phyloP scores from a whole-genome alignment of 2,797 vertebrate species.

The Dallia pectoralis region DNA sequence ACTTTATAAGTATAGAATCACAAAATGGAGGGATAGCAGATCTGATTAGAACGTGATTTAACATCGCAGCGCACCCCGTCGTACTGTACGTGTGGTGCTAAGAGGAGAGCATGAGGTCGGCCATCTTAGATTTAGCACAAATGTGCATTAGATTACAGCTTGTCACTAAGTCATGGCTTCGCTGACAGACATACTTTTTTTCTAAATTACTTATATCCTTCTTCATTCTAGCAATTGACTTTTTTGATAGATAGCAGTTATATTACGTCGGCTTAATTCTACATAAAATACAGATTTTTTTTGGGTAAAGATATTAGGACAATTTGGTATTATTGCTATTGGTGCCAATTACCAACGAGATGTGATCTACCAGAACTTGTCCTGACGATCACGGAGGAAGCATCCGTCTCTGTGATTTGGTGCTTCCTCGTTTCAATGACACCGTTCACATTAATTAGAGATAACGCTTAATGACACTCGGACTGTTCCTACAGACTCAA shows the following conservation, averaged over 20 bases:
- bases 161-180: slow-evolving; percentile 71
- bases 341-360: neutral
- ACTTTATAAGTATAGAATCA: neutral
- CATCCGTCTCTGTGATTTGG: neutral
- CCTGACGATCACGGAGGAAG: neutral
- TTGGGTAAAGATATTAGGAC: neutral
- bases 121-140: slow-evolving; percentile 76
- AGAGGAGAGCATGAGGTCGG: slow-evolving; percentile 63
- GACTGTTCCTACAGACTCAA: slow-evolving; percentile 25
- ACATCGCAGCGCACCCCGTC: slow-evolving; percentile 59
- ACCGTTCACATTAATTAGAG: slow-evolving; percentile 16
- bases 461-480: slow-evolving; percentile 38
- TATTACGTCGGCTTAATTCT: neutral
- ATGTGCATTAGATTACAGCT: slow-evolving; percentile 69
- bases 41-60: neutral
- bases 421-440: slow-evolving; percentile 3
- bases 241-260: neutral
- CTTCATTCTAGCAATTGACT: neutral
- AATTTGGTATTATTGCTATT: neutral
- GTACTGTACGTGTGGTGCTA: slow-evolving; percentile 45
- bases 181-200: neutral
- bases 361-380: neutral
- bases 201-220: neutral
- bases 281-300: neutral
- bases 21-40: neutral